Evolutionary conservation across 2,113 vertebrate species (phyloP).

Genomic region (Pantherophis guttatus): DNA sequence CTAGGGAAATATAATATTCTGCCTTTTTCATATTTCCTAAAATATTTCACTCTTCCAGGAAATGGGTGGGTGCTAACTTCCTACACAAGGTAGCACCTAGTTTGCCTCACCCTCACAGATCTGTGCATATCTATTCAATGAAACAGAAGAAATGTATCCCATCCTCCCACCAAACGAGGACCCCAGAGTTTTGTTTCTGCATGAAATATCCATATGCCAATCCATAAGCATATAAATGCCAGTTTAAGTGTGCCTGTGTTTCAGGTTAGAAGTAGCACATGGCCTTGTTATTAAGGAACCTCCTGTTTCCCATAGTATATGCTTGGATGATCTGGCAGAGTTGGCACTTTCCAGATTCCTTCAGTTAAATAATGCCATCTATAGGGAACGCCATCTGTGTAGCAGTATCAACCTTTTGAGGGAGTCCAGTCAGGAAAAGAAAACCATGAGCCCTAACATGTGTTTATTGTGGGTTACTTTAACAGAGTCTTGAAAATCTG

Average conservation of each 20-base stretch:
- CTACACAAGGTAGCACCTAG: not conserved
- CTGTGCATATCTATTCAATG: not conserved
- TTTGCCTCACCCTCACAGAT: not conserved
- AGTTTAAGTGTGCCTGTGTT: not conserved
- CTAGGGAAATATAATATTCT: too few relatives aligned
- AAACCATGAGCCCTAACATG: not conserved
- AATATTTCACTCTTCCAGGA: too few relatives aligned
- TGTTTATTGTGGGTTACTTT: not conserved
- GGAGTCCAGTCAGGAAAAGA: not conserved
- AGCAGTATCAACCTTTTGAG: not conserved
- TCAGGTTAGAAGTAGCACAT: not conserved
- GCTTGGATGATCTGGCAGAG: not conserved
- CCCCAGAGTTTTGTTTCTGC: not conserved
- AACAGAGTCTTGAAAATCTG: not conserved
- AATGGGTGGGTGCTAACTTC: too few relatives aligned
- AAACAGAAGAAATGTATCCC: not conserved
- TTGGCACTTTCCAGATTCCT: not conserved
- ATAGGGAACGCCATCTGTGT: not conserved
- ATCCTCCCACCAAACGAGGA: not conserved
- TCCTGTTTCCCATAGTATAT: not conserved
- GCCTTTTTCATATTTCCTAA: too few relatives aligned
- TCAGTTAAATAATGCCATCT: not conserved
- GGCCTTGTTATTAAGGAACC: not conserved
- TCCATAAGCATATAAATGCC: not conserved
- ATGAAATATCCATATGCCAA: not conserved